Percentiles rank a stretch among this genome's conserved stretches.
These are phyloP conservation scores for Cepaea hortensis DNA, from an alignment of 2,888 invertebrate genomes.

Conservation along the genomic window DNA sequence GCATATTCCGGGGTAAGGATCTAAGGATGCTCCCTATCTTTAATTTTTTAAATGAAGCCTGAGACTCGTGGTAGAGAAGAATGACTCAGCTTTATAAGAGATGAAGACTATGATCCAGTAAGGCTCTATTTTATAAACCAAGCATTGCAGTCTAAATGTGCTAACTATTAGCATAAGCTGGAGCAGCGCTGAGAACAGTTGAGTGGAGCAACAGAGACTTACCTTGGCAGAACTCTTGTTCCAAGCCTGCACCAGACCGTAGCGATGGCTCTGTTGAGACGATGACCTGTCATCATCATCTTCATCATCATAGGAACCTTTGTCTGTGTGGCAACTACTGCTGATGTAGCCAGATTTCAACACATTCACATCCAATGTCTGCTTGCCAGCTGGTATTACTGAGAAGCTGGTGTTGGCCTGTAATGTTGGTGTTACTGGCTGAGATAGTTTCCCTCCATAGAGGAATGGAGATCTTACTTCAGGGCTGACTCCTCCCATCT, in stretches of 20 bases:
- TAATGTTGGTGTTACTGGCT: slow-evolving; percentile 5
- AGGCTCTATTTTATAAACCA: too few species aligned
- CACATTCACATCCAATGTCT: not conserved
- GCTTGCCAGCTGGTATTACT: not conserved
- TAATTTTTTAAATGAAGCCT: too few species aligned
- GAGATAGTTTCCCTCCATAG: not conserved
- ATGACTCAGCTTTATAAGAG: too few species aligned
- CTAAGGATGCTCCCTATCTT: too few species aligned
- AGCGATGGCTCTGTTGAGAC: slow-evolving; percentile 17
- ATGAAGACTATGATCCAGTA: too few species aligned
- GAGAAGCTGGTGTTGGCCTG: not conserved
- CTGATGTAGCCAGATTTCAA: not conserved
- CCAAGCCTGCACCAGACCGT: slow-evolving; percentile 30
- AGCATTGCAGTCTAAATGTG: too few species aligned
- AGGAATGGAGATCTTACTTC: not conserved
- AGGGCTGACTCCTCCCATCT: not conserved
- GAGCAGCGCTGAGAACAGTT: too few species aligned
- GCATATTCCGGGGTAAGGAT: too few species aligned
- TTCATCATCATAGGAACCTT: not conserved
- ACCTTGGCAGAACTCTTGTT: slow-evolving; percentile 14
- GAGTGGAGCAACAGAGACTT: not conserved
- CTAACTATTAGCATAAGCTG: too few species aligned
- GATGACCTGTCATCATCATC: not conserved
- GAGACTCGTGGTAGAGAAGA: too few species aligned
- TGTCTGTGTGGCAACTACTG: not conserved